phyloP scores from a whole-genome alignment of 2,113 vertebrate species.

The Vulpes ferrilata region DNA sequence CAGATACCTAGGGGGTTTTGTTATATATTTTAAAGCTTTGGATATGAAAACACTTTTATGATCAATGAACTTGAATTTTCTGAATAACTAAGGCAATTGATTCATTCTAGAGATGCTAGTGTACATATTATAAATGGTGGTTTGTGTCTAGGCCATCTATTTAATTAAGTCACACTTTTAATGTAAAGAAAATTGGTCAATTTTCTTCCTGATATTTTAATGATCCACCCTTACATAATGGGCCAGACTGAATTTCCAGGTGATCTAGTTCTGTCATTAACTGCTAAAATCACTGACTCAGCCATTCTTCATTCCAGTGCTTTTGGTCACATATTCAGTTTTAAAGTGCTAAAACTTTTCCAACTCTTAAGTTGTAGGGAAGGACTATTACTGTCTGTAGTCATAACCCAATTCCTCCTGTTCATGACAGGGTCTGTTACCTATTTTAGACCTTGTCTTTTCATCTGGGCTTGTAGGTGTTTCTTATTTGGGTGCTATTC shows the following conservation, averaged over 20 bases:
- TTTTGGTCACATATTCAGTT: constrained; percentile 42
- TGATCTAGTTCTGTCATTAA: constrained; percentile 72
- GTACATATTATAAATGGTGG: background rate
- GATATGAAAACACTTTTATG: background rate
- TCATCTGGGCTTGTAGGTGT: background rate
- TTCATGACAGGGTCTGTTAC: constrained; percentile 61
- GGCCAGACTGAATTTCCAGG: background rate
- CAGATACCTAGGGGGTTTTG: background rate
- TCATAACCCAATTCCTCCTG: constrained; percentile 70
- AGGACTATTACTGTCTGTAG: constrained; percentile 71
- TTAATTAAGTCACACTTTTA: constrained; percentile 39
- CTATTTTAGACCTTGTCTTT: constrained; percentile 57
- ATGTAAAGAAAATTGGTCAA: background rate
- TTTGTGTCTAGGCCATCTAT: background rate
- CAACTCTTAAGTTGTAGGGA: background rate
- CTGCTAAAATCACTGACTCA: constrained; percentile 67
- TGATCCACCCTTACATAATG: background rate
- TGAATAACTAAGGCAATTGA: background rate
- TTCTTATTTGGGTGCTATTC: constrained; percentile 72
- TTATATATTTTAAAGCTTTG: background rate
- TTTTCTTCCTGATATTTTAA: constrained; percentile 53
- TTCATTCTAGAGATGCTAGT: background rate
- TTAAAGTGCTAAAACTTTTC: constrained; percentile 64
- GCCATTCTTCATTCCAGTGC: constrained; percentile 31
- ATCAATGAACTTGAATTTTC: constrained; percentile 1